A percentile compares a stretch with the other conserved stretches of the same genome.
These are phyloP conservation scores for Contarinia nasturtii DNA, from an alignment of 1,140 invertebrate genomes.

Conservation along the genomic window DNA sequence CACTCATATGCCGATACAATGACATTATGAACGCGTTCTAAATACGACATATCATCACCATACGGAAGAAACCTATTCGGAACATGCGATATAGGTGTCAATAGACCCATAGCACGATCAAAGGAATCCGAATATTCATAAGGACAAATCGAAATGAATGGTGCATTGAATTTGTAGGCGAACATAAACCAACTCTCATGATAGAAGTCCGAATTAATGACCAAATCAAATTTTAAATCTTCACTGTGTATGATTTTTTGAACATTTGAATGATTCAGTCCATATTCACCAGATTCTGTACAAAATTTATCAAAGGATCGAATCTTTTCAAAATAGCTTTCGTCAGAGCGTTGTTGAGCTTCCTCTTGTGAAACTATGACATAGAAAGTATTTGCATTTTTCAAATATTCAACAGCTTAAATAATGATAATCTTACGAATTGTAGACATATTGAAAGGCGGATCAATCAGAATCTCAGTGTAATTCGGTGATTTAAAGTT, in stretches of 20 bases:
- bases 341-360: too few species aligned
- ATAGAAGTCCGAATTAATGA: constrained; percentile 26
- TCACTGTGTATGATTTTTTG: constrained; percentile 20
- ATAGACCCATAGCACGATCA: constrained; percentile 29
- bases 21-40: constrained; percentile 21
- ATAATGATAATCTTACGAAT: constrained; percentile 13
- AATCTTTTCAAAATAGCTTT: not conserved
- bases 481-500: constrained; percentile 25
- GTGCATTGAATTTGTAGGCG: constrained; percentile 26
- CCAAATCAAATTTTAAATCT: constrained; percentile 21
- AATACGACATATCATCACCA: constrained; percentile 18
- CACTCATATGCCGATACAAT: constrained; percentile 14
- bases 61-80: constrained; percentile 25
- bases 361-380: not conserved
- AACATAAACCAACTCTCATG: constrained; percentile 24
- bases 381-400: not conserved
- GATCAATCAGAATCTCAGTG: constrained; percentile 27
- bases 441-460: constrained; percentile 29
- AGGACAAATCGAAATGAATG: constrained; percentile 24
- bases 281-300: constrained; percentile 24
- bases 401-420: not conserved
- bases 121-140: constrained; percentile 31
- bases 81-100: constrained; percentile 29
- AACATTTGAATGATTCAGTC: constrained; percentile 26
- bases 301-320: not conserved